These are phyloP conservation scores for Rhadina sibilatrix DNA, from an alignment of 2,113 vertebrate species.

Conservation along the genomic window DNA sequence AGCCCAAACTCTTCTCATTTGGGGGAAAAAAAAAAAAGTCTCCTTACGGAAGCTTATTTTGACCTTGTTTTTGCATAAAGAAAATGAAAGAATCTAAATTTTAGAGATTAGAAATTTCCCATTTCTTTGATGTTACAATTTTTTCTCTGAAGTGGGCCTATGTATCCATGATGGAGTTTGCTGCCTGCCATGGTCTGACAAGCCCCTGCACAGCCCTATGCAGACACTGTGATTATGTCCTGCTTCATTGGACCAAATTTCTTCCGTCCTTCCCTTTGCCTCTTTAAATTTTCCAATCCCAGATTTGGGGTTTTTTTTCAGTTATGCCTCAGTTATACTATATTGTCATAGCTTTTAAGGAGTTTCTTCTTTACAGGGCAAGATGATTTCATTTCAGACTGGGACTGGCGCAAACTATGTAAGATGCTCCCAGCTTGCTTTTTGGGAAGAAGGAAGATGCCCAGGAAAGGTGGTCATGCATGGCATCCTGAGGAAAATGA, in stretches of 20 bases:
- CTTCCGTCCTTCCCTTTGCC: background rate
- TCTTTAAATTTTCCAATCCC: background rate
- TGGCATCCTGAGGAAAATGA: accelerated
- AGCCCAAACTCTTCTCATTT: background rate
- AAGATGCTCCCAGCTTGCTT: background rate
- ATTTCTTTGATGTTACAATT: background rate
- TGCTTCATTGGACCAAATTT: background rate
- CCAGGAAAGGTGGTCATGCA: accelerated
- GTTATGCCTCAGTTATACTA: background rate
- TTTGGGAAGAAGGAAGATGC: background rate
- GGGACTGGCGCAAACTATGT: background rate
- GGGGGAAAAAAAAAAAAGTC: background rate
- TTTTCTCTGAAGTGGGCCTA: background rate
- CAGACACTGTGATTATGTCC: background rate
- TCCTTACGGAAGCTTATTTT: background rate
- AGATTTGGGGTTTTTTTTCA: background rate
- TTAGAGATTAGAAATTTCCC: background rate
- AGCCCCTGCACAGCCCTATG: background rate
- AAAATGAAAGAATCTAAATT: background rate
- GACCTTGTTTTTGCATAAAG: background rate
- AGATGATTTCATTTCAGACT: accelerated
- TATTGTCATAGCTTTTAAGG: background rate
- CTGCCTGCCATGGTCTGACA: accelerated
- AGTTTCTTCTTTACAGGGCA: background rate
- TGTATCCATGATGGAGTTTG: background rate